phyloP scores from a whole-genome alignment of 2,797 vertebrate species.

The Adrianichthys oophorus region DNA sequence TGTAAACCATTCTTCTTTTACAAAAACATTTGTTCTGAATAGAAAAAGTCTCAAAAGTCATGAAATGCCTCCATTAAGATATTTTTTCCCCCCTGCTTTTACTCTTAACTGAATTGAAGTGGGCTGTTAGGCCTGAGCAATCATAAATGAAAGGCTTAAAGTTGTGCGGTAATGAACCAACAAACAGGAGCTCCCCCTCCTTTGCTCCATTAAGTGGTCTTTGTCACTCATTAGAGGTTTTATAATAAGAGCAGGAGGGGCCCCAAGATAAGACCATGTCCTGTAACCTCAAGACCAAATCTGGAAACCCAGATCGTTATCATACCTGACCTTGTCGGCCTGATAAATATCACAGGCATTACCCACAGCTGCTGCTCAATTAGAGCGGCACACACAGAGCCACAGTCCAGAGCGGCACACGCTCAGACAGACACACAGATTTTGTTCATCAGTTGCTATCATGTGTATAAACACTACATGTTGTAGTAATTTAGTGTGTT shows the following conservation, averaged over 20 bases:
- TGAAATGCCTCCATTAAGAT: too few relatives aligned
- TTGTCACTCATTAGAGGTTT: slow-evolving; percentile 76
- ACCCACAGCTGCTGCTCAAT: slow-evolving; percentile 70
- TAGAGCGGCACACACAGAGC: slow-evolving; percentile 46
- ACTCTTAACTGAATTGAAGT: not conserved
- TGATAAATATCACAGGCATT: slow-evolving; percentile 74
- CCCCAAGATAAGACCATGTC: slow-evolving; percentile 65
- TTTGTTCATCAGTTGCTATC: slow-evolving; percentile 19
- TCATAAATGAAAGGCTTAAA: slow-evolving; percentile 32
- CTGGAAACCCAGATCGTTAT: slow-evolving; percentile 66
- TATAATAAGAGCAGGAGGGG: slow-evolving; percentile 65
- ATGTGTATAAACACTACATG: slow-evolving; percentile 46
- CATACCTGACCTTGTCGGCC: slow-evolving; percentile 63
- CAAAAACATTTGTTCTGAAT: too few relatives aligned
- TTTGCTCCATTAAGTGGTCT: slow-evolving; percentile 62
- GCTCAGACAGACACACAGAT: slow-evolving; percentile 8
- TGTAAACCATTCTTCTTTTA: too few relatives aligned
- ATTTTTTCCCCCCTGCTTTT: not conserved
- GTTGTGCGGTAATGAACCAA: slow-evolving; percentile 49
- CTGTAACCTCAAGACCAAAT: slow-evolving; percentile 60
- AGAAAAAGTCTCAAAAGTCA: too few relatives aligned
- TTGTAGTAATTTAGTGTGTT: slow-evolving; percentile 65
- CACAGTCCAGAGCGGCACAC: slow-evolving; percentile 23
- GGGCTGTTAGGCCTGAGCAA: slow-evolving; percentile 15
- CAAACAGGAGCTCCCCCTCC: slow-evolving; percentile 19